phyloP scores from a whole-genome alignment of 2,113 vertebrate genomes.

The Bungarus multicinctus region DNA sequence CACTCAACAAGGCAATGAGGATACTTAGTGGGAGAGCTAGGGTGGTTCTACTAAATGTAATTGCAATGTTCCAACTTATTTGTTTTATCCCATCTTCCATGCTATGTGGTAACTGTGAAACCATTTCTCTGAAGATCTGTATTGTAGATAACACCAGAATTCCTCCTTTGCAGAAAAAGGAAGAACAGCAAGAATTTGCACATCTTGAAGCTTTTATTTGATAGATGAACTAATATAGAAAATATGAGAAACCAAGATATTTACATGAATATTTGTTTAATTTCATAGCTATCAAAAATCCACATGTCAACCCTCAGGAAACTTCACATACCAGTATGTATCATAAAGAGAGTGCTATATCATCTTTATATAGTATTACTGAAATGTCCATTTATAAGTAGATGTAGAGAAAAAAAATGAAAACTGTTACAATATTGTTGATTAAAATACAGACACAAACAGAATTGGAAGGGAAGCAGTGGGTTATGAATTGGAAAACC shows the following conservation, averaged over 20 bases:
- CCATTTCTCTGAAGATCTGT: background rate
- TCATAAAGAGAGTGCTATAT: background rate
- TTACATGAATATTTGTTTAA: background rate
- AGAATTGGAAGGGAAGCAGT: background rate
- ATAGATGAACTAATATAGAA: background rate
- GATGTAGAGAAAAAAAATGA: background rate
- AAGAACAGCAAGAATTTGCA: background rate
- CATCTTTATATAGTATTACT: background rate
- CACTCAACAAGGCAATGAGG: background rate
- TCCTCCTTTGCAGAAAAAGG: background rate
- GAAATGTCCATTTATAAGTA: background rate
- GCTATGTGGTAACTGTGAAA: background rate
- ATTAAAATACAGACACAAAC: background rate
- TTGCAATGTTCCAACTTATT: background rate
- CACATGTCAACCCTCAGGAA: background rate
- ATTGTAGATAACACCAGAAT: background rate
- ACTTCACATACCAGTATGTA: background rate
- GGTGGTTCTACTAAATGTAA: background rate
- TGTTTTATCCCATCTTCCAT: background rate
- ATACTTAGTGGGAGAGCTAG: background rate
- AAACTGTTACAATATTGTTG: background rate
- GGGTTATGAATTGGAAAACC: background rate
- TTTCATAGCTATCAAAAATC: background rate
- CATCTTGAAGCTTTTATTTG: background rate
- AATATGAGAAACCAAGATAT: background rate